Base-by-base conservation (phyloP, 2,888 invertebrate genomes). In the Cetonia aurata region DNA sequence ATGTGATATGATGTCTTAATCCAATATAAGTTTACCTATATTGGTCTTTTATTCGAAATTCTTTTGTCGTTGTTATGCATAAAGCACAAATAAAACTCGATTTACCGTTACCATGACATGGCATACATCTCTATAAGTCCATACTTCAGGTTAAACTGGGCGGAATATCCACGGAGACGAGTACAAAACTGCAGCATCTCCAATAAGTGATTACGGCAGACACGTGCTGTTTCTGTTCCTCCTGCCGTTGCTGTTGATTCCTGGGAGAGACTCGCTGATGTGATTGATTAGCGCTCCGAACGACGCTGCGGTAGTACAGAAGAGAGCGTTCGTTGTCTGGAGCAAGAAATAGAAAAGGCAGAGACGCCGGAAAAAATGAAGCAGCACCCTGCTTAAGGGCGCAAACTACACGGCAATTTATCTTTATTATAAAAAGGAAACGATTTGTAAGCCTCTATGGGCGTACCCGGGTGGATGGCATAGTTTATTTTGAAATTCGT, bases 391-490 rank as follows among this genome's bases (percentile, higher is more conserved):
- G 62, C 17, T 65, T 65, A 50, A 65, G 62, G 50, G 69, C 42
- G 69, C 53, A 69, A 31, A 70, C 69, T 71, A 72, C 72, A 57
- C 57, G 48, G 62, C 71, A 72, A 73, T 75, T 73, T 75, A 75
- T 75, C 75, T 75, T 72, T 72, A 75, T 75, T 75, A 72, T 69
- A 75, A 71, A 72, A 73, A 74, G 74, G 72, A 75, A 73, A 70
- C 73, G 73, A 73, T 75, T 75, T 75, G 75, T 72, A 60, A 50
- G 46, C 53, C 50, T 65, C 50, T 37, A 50, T 50, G 37, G 62
- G 50, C 50, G 50, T 65, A 65, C 41, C 12, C 50, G 19, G 37
- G 37, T 65, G 50, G 37, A 37, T 50, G 37, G 37, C 62, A 10
- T 15, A 33, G 17, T 17, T 41, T 46, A 65, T 65, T 50, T 50